Evolutionary conservation across 2,113 vertebrate genomes (phyloP), one percentile per base, ranked within the genome.

Genomic region (Hiodon tergisus): DNA sequence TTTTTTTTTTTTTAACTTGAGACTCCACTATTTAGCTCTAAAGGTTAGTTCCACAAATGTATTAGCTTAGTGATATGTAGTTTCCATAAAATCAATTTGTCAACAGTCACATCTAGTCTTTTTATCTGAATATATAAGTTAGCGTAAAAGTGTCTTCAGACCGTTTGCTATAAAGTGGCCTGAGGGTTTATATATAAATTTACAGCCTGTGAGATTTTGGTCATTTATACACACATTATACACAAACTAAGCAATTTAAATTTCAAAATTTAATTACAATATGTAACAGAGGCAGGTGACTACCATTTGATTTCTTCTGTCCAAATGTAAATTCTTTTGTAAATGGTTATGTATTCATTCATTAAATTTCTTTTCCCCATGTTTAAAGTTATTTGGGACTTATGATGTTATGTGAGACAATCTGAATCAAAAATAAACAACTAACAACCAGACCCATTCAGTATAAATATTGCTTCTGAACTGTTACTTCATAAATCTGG

Each of bases 151-250:
- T 87, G 85, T 85, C 84, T 85, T 76, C 79, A 84, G 89, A 89
- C 83, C 74, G 86, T 85, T 79, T 83, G 81, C 79, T 84, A 88
- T 85, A 84, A 82, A 87, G 88, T 90, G 88, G 87, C 83, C 92
- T 90, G 85, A 89, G 89, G 85, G 85, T 86, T 90, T 90, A 87
- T 90, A 89, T 90, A 89, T 85, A 87, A 84, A 93, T 94, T 88
- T 94, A 96, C 93, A 94, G 85, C 83, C 86, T 82, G 88, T 90
- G 88, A 90, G 85, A 59, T 89, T 89, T 90, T 88, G 85, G 90
- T 89, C 86, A 86, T 83, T 91, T 91, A 89, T 87, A 92, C 90
- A 94, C 92, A 92, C 88, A 89, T 88, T 83, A 90, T 91, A 92
- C 92, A 93, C 90, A 89, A 91, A 93, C 86, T 90, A 85, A 81